A percentile compares a stretch with the other conserved stretches of the same genome.
Conservation (phyloP, 2,797 vertebrate species). For the Clamator glandarius region DNA sequence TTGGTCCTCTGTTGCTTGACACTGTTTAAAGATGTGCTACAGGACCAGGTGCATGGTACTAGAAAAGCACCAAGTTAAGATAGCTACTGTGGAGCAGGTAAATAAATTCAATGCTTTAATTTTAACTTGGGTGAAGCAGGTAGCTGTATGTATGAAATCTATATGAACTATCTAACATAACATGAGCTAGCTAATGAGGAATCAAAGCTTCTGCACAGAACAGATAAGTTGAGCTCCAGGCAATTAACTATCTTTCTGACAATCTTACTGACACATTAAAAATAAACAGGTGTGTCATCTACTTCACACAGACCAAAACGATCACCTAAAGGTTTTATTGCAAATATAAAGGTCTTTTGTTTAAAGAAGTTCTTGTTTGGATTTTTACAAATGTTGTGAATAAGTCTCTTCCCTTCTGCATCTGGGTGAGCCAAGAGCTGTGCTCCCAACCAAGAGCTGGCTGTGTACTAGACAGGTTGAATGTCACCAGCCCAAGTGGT, state of each 20-base stretch:
- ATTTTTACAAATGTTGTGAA: background rate
- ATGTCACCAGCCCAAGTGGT: background rate
- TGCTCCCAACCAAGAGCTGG: background rate
- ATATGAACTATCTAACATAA: background rate
- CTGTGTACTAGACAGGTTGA: background rate
- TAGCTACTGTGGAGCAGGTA: background rate
- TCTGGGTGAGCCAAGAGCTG: background rate
- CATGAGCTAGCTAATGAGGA: conserved; percentile 10
- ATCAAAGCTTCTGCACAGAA: background rate
- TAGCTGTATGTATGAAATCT: background rate
- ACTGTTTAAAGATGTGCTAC: background rate
- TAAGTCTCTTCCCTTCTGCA: background rate
- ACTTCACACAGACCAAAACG: background rate
- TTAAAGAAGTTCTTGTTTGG: background rate
- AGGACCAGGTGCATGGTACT: accelerated
- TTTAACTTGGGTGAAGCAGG: background rate
- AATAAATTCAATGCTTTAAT: background rate
- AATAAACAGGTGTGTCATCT: conserved; percentile 11
- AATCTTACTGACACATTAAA: background rate
- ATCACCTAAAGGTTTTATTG: background rate
- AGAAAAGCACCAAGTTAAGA: background rate
- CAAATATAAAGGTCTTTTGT: background rate
- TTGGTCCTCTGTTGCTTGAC: background rate
- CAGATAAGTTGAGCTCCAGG: background rate
- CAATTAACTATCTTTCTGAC: background rate